Evolutionary conservation across 2,113 vertebrate genomes (phyloP).

Genomic region (Saccopteryx bilineata): DNA sequence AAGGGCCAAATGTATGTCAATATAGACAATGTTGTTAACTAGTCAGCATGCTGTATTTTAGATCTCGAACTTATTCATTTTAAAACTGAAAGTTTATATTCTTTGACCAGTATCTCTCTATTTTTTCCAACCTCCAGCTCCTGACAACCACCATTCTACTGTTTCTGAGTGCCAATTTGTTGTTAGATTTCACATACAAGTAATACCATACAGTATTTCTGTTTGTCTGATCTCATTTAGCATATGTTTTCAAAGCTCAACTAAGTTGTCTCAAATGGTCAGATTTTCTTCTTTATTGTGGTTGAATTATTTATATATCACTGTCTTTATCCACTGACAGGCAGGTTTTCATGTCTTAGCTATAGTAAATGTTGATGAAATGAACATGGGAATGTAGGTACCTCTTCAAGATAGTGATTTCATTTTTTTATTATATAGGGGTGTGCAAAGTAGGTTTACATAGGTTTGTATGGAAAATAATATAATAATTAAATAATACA

Average conservation of each 20-base stretch:
- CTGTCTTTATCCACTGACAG: not conserved
- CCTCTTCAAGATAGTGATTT: not conserved
- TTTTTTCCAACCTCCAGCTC: not conserved
- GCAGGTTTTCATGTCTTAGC: not conserved
- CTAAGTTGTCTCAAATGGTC: not conserved
- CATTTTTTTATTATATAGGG: not conserved
- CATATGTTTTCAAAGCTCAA: not conserved
- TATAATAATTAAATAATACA: too few relatives aligned
- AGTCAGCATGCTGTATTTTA: not conserved
- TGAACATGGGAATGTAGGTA: not conserved
- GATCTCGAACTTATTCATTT: not conserved
- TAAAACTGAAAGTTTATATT: not conserved
- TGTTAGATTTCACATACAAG: not conserved
- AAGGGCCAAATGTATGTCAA: not conserved
- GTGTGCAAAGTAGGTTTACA: not conserved
- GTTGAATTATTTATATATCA: not conserved
- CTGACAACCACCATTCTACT: not conserved
- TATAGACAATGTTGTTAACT: not conserved
- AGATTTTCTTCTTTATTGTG: not conserved
- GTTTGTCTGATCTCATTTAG: not conserved
- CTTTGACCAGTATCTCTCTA: not conserved
- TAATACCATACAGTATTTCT: not conserved
- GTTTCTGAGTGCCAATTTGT: not conserved
- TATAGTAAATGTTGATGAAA: not conserved
- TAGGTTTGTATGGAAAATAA: not conserved